phyloP scores from a whole-genome alignment of 2,797 vertebrate genomes.

The Neosilurus mollespiculum region DNA sequence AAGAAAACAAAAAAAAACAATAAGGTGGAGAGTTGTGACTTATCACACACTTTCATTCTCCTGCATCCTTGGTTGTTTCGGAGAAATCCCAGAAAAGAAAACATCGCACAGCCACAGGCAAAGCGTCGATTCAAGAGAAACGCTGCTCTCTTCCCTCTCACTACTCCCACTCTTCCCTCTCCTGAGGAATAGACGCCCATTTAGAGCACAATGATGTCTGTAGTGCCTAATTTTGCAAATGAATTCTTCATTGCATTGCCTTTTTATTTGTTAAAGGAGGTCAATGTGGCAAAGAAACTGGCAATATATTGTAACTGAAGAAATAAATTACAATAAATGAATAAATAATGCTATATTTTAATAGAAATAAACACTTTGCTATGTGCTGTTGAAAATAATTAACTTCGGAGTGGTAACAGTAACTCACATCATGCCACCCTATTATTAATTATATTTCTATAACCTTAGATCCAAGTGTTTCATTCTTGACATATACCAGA shows the following conservation, averaged over 20 bases:
- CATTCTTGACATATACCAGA: background rate
- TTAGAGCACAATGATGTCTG: constrained; percentile 33
- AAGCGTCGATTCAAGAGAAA: constrained; percentile 14
- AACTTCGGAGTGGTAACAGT: background rate
- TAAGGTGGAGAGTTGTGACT: constrained; percentile 18
- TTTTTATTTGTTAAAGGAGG: constrained; percentile 12
- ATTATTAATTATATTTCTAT: background rate
- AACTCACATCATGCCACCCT: background rate
- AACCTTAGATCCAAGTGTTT: background rate
- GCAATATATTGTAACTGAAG: background rate
- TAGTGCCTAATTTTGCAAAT: constrained; percentile 28
- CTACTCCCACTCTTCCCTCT: constrained; percentile 23
- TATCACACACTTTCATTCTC: constrained; percentile 34
- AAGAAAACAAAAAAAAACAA: background rate
- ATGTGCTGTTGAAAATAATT: background rate
- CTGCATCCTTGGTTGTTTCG: constrained; percentile 17
- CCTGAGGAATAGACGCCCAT: constrained; percentile 24
- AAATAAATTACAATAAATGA: constrained; percentile 16
- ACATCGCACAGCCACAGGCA: constrained; percentile 32
- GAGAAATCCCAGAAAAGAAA: constrained; percentile 13
- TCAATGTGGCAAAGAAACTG: background rate
- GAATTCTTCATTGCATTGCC: constrained; percentile 5
- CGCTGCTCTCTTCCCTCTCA: background rate
- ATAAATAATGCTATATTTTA: background rate
- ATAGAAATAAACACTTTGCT: background rate